These are phyloP conservation scores for Apodemia hepburni DNA, from an alignment of 2,888 invertebrate species.

Conservation along the genomic window DNA sequence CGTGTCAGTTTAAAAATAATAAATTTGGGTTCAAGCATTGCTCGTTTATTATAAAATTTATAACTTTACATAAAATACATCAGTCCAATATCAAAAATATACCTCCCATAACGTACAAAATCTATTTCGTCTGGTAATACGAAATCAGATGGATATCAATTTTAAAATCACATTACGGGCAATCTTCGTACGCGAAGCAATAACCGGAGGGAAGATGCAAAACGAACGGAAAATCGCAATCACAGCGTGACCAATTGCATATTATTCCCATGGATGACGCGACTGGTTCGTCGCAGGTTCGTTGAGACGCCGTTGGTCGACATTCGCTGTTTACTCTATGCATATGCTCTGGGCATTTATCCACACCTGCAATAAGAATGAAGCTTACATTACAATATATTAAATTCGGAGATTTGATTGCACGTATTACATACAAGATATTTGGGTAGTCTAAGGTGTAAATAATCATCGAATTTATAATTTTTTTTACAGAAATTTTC, in stretches of 20 bases:
- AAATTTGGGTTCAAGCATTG: neutral
- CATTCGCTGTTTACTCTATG: constrained; percentile 65
- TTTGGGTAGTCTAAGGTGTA: too few species aligned
- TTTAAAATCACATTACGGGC: constrained; percentile 41
- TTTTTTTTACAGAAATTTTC: too few species aligned
- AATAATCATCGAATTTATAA: too few species aligned
- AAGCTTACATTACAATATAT: neutral
- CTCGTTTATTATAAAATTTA: neutral
- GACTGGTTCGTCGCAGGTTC: constrained; percentile 67
- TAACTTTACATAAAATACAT: neutral
- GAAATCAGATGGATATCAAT: constrained; percentile 8
- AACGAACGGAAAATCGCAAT: constrained; percentile 68
- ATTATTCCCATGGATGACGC: constrained; percentile 59
- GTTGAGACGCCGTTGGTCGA: constrained; percentile 59
- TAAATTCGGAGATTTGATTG: too few species aligned
- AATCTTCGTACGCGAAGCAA: constrained; percentile 66
- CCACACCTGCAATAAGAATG: constrained; percentile 47
- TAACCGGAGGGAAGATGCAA: constrained; percentile 60
- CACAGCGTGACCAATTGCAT: constrained; percentile 66
- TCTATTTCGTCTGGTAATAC: neutral
- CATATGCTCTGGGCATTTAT: constrained; percentile 60
- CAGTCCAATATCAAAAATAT: neutral
- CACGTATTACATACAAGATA: too few species aligned
- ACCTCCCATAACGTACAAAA: neutral
- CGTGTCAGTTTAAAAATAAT: too few species aligned